These are phyloP conservation scores for Siniperca undulata DNA, from an alignment of 2,797 vertebrate genomes.

Conservation along the genomic window DNA sequence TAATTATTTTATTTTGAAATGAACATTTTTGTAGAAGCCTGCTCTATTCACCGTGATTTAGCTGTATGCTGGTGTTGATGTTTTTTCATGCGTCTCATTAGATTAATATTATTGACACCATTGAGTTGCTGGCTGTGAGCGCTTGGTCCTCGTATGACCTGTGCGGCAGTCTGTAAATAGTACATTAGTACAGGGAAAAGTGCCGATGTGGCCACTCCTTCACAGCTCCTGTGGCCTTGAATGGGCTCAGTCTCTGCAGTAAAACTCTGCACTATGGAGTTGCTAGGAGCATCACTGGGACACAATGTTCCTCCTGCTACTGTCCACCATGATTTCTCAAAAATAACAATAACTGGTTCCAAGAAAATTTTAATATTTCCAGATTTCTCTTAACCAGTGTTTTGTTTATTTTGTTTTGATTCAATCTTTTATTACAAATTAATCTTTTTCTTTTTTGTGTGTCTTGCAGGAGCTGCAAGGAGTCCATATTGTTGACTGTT, in stretches of 20 bases:
- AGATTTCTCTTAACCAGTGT: not conserved
- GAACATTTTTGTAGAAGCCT: constrained; percentile 22
- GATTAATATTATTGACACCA: constrained; percentile 65
- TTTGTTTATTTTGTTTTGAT: not conserved
- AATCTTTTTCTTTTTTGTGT: constrained; percentile 14
- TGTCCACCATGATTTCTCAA: not conserved
- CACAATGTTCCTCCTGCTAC: constrained; percentile 18
- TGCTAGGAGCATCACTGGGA: constrained; percentile 24
- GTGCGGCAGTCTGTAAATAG: constrained; percentile 54
- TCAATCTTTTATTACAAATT: not conserved
- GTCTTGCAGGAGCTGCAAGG: constrained; percentile 94
- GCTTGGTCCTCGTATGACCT: constrained; percentile 54
- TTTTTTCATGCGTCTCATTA: constrained; percentile 57
- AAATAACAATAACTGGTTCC: not conserved
- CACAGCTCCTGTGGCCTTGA: constrained; percentile 45
- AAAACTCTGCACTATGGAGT: constrained; percentile 31
- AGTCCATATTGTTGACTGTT: constrained; percentile 96
- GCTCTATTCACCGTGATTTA: constrained; percentile 21
- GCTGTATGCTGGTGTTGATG: constrained; percentile 42
- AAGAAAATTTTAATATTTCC: constrained; percentile 1
- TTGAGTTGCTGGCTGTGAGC: constrained; percentile 58
- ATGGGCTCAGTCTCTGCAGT: constrained; percentile 44
- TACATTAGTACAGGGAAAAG: constrained; percentile 57
- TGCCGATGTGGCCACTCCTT: constrained; percentile 47
- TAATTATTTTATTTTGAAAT: constrained; percentile 1